Evolutionary conservation across 2,888 invertebrate genomes (phyloP).

Genomic region (Epinotia nisella): DNA sequence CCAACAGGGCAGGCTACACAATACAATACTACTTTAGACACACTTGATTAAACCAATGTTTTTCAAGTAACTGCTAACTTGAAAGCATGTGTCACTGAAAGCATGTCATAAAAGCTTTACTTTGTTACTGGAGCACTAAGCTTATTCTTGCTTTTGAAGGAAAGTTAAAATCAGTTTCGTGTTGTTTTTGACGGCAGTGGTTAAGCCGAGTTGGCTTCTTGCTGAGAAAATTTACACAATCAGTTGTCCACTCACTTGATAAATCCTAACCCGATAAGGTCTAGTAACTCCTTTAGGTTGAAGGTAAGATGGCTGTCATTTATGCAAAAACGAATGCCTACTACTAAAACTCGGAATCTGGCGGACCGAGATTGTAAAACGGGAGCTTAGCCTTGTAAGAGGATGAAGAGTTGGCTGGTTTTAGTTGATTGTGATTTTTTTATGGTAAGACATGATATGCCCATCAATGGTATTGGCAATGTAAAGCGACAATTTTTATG

Average conservation of each 20-base stretch:
- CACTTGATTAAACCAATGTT: not conserved
- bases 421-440: constrained; percentile 9
- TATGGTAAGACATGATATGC: constrained; percentile 20
- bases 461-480: constrained; percentile 4
- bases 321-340: too few species aligned
- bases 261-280: not conserved
- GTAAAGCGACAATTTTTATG: constrained; percentile 12
- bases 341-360: too few species aligned
- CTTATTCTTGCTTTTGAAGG: not conserved
- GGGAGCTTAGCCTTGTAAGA: not conserved
- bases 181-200: too few species aligned
- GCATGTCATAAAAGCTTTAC: too few species aligned
- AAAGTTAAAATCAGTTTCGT: not conserved
- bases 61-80: not conserved
- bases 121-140: not conserved
- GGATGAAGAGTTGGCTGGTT: not conserved
- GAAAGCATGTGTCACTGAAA: too few species aligned
- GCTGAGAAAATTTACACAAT: not conserved
- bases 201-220: not conserved
- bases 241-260: not conserved
- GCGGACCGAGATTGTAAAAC: too few species aligned
- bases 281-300: not conserved
- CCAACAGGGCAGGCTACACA: not conserved
- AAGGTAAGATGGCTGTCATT: too few species aligned
- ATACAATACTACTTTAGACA: not conserved